Percentiles rank a stretch among this genome's conserved stretches.
Conservation (phyloP, 2,797 vertebrate genomes). For the Sylvilagus floridanus region DNA sequence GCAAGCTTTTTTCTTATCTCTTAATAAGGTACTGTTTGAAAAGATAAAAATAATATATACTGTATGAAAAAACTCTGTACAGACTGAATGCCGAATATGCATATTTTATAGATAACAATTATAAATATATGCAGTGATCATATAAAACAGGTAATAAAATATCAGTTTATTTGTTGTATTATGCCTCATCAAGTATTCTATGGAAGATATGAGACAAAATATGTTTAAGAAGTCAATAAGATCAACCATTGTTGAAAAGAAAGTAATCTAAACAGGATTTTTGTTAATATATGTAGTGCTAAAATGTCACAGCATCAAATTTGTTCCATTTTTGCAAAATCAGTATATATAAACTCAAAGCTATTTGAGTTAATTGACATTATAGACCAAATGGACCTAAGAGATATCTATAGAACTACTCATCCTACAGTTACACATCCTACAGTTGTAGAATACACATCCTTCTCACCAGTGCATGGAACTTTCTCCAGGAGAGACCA, state of each 20-base stretch:
- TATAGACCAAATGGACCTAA: too few species aligned
- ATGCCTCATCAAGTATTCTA: not conserved
- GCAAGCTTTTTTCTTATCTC: not conserved
- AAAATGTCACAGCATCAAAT: slow-evolving; percentile 18
- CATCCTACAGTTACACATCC: too few species aligned
- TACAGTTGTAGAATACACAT: too few species aligned
- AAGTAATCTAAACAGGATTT: not conserved
- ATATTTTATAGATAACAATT: not conserved
- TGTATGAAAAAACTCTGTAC: not conserved
- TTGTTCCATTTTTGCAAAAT: not conserved
- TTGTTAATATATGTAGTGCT: not conserved
- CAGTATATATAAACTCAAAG: not conserved
- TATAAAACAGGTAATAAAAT: not conserved
- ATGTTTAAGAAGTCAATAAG: not conserved
- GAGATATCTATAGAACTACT: too few species aligned
- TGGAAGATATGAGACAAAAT: not conserved
- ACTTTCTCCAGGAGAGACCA: too few species aligned
- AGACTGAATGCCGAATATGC: not conserved
- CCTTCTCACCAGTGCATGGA: too few species aligned
- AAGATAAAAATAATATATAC: not conserved
- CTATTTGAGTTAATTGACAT: not conserved
- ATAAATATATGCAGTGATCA: not conserved
- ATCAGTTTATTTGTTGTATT: not conserved
- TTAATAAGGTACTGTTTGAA: not conserved
- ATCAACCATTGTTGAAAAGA: not conserved